phyloP scores from a whole-genome alignment of 2,888 invertebrate genomes.

The Acleris laterana region DNA sequence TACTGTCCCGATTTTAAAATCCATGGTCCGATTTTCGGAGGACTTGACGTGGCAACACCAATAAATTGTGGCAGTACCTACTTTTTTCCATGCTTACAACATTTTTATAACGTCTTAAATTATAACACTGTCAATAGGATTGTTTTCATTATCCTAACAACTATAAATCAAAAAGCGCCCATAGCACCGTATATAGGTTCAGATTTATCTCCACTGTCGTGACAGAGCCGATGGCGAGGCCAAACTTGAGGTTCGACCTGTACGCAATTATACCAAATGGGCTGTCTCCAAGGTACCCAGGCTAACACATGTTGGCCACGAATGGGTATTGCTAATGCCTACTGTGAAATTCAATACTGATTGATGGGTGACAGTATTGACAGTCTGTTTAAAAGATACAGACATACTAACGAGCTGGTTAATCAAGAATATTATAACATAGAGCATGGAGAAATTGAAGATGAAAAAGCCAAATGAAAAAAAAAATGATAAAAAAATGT shows the following conservation, averaged over 20 bases:
- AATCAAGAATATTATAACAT: slow-evolving; percentile 6
- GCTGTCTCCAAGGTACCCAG: slow-evolving; percentile 72
- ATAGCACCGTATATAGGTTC: slow-evolving; percentile 36
- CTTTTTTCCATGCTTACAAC: no score
- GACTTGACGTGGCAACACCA: no score
- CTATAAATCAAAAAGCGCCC: slow-evolving; percentile 15
- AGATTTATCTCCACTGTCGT: slow-evolving; percentile 48
- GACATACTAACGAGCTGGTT: slow-evolving; percentile 14
- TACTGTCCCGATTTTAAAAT: no score
- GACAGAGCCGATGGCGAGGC: slow-evolving; percentile 71
- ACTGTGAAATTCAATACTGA: slow-evolving; percentile 72
- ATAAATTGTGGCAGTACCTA: no score
- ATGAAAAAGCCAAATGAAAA: no score
- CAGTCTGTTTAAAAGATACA: slow-evolving; percentile 6
- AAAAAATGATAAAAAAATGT: no score
- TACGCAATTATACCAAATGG: slow-evolving; percentile 81
- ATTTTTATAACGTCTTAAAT: no score
- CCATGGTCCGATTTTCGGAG: no score
- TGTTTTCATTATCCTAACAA: not conserved
- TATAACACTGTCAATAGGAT: no score
- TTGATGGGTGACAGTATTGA: slow-evolving; percentile 52
- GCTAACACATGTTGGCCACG: slow-evolving; percentile 74
- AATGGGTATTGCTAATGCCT: slow-evolving; percentile 50
- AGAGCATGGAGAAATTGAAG: no score
- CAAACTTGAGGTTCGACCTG: slow-evolving; percentile 70